A percentile compares a stretch with the other conserved stretches of the same genome.
Evolutionary conservation across 2,888 invertebrate genomes (phyloP).

Genomic region (Panopea generosa): DNA sequence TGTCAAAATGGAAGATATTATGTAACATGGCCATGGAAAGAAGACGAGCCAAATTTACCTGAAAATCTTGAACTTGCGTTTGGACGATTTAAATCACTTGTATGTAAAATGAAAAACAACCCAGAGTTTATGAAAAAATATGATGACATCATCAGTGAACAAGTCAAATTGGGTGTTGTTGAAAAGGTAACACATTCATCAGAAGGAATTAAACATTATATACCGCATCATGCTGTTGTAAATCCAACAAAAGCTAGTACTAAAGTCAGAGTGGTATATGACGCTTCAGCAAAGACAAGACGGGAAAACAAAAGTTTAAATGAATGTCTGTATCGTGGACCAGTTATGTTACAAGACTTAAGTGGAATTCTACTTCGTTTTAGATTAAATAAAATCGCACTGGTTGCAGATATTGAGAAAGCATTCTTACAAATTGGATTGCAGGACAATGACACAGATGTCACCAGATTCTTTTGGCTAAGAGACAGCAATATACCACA

Average conservation of each 20-base stretch:
- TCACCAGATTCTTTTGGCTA: not conserved
- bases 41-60: constrained; percentile 16
- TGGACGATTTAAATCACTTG: constrained; percentile 11
- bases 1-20: constrained; percentile 24
- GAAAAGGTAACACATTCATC: constrained; percentile 12
- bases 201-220: constrained; percentile 5
- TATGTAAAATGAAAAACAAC: constrained; percentile 6
- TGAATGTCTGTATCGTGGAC: constrained; percentile 28
- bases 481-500: not conserved
- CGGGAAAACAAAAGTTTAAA: constrained; percentile 22
- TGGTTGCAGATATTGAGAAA: not conserved
- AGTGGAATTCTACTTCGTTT: too few relatives aligned
- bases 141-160: constrained; percentile 16
- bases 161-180: constrained; percentile 11
- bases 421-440: constrained; percentile 4
- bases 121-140: constrained; percentile 25
- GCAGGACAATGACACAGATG: not conserved
- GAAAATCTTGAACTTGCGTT: constrained; percentile 20
- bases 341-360: constrained; percentile 25
- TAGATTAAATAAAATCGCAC: too few relatives aligned
- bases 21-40: constrained; percentile 30
- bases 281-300: constrained; percentile 23
- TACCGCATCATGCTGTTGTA: constrained; percentile 29
- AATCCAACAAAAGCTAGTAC: constrained; percentile 22
- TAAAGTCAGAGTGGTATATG: constrained; percentile 23